Conservation (phyloP, 1,140 invertebrate species). For the Geopemphigus sp. region DNA sequence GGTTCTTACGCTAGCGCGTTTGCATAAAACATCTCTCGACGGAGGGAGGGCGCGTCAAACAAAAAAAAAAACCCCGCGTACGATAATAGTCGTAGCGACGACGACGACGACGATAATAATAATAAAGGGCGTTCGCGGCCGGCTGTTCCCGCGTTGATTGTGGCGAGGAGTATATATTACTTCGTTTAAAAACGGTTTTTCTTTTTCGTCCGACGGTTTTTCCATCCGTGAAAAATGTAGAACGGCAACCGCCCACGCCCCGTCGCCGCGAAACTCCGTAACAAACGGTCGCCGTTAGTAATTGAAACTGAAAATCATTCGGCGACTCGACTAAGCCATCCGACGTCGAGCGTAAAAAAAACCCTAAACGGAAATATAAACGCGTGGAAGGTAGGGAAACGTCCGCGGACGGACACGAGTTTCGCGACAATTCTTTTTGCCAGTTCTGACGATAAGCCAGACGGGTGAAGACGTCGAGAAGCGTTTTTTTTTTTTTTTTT, state of each 20-base stretch:
- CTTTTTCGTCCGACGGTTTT: neutral
- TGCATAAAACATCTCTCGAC: neutral
- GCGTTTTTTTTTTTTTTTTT: slow-evolving; percentile 10
- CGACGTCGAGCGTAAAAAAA: slow-evolving; percentile 34
- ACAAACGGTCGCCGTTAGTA: slow-evolving; percentile 28
- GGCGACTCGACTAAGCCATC: slow-evolving; percentile 18
- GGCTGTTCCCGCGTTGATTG: slow-evolving; percentile 15
- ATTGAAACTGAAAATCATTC: slow-evolving; percentile 36
- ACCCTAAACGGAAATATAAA: slow-evolving; percentile 24
- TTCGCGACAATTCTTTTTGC: neutral
- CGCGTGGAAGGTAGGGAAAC: neutral
- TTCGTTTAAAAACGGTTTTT: slow-evolving; percentile 38
- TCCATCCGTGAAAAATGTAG: slow-evolving; percentile 19
- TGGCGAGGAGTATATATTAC: slow-evolving; percentile 38
- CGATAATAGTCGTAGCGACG: neutral
- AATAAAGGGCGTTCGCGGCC: neutral
- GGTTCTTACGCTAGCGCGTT: neutral
- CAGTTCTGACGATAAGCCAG: slow-evolving; percentile 21
- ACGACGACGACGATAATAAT: neutral
- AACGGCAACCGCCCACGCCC: neutral
- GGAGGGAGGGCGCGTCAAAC: too few species aligned
- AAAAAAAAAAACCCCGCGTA: too few species aligned
- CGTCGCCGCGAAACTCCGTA: slow-evolving; percentile 14
- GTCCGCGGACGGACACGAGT: slow-evolving; percentile 6
- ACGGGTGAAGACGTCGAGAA: slow-evolving; percentile 1